Base-by-base conservation (phyloP, 2,888 invertebrate species). In the Lapara coniferarum region DNA sequence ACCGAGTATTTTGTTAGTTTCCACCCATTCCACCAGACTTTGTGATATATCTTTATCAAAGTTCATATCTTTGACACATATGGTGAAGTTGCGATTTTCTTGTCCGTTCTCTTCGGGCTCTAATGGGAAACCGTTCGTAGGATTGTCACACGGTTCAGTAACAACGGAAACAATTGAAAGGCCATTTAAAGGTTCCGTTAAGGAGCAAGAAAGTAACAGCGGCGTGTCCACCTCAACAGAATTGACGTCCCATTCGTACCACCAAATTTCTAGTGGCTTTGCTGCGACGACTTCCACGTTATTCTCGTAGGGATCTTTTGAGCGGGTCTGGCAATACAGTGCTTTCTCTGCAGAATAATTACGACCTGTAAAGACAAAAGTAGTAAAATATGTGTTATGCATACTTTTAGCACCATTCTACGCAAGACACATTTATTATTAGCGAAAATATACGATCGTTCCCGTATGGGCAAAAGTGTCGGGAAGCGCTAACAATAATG, bases 21-120 rank as follows among this genome's bases (percentile, higher is more conserved):
- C 96, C 71, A 97, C 93, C 96, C 97, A 97, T 81, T 96, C 96
- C 3, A 96, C 87, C 66, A 97, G 82, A 69, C 91, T 93, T 44
- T 88, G 88, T 6, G 96, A 95, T 66, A 96, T 94, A 77, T 96
- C 96, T 73, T 93, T 92, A 66, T 92, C 82, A 77, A 96, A 97
- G 77, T 95, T 94, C 86, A 97, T 87, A 69, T 96, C 96, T 86
- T 97, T 97, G 2, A 97, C 96, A 80, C 97, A 97, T 58, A 97
- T 89, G 13, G 95, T 96, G 75, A 96, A 95, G 55, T 90, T 89
- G 75, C 91, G 83, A 74, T 83, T 84, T 69, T 55, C 55, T 19
- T 79, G 81, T 69, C 79, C 78, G 10, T 77, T 58, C 10, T 59
- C 74, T 57, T 74, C 70, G 14, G 88, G 86, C 69, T 85, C 77